Conservation (phyloP, 2,888 invertebrate species). For the Caenorhabditis macrosperma region DNA sequence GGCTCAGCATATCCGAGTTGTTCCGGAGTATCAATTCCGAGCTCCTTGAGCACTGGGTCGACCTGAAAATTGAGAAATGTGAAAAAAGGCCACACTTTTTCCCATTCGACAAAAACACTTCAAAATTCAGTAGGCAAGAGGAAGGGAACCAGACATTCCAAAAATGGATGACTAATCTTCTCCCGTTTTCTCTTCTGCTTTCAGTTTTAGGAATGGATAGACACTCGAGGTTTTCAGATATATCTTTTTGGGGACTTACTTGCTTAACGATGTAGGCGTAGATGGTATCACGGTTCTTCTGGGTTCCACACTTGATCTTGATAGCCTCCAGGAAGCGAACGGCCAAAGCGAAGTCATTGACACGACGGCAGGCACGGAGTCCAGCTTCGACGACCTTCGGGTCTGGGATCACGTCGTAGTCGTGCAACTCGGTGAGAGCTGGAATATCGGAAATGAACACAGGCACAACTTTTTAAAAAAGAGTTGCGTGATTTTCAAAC, state of each 20-base stretch:
- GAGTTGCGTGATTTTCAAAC: not conserved
- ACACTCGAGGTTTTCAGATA: not conserved
- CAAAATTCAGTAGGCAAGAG: conserved; percentile 1
- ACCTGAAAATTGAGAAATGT: conserved; percentile 85
- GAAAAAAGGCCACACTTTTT: not conserved
- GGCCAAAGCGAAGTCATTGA: conserved; percentile 94
- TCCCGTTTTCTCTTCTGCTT: not conserved
- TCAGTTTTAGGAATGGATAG: not conserved
- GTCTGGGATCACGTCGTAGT: conserved; percentile 80
- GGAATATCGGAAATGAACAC: conserved; percentile 42
- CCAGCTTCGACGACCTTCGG: conserved; percentile 79
- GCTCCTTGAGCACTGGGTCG: conserved; percentile 91
- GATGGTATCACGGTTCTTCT: conserved; percentile 82
- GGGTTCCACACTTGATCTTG: conserved; percentile 87
- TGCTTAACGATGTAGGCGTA: conserved; percentile 81
- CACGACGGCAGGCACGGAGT: conserved; percentile 87
- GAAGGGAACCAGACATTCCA: conserved; percentile 14
- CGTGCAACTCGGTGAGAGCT: conserved; percentile 79
- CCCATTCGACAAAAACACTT: conserved; percentile 22
- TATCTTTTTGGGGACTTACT: conserved; percentile 39
- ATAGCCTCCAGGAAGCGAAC: conserved; percentile 93
- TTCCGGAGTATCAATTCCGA: conserved; percentile 94
- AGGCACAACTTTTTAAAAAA: no score
- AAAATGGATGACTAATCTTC: conserved; percentile 17
- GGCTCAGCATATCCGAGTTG: conserved; percentile 97